A percentile compares a stretch with the other conserved stretches of the same genome.
Conservation (phyloP, 2,113 vertebrate species). For the Haliaeetus leucogaster region DNA sequence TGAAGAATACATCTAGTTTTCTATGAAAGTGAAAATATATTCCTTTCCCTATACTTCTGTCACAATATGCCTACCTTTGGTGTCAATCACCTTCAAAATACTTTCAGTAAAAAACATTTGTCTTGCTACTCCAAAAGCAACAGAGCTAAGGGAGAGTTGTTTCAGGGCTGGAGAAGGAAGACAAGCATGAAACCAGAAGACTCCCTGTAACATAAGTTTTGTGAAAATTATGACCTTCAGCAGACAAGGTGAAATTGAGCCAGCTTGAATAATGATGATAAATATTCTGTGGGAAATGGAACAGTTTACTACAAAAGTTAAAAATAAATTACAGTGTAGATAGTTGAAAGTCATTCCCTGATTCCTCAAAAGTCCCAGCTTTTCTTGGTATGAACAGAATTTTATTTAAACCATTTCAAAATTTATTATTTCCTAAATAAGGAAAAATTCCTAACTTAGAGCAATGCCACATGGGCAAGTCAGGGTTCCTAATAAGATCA, state of each 20-base stretch:
- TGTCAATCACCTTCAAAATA: neutral
- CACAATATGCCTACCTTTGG: neutral
- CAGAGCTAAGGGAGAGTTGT: neutral
- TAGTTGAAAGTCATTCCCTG: neutral
- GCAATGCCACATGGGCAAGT: accelerated
- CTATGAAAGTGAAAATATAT: neutral
- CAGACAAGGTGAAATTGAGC: neutral
- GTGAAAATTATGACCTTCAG: slow-evolving; percentile 17
- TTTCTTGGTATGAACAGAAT: neutral
- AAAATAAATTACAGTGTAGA: neutral
- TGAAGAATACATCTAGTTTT: neutral
- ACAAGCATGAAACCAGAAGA: neutral
- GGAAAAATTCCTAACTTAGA: neutral
- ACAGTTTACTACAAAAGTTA: neutral
- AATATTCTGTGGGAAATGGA: neutral
- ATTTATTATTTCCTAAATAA: neutral
- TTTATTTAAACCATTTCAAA: neutral
- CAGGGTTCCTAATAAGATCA: accelerated
- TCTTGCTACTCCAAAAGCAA: slow-evolving; percentile 1
- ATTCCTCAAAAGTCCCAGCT: neutral
- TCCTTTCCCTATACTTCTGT: neutral
- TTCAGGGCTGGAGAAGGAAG: neutral
- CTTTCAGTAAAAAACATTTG: neutral
- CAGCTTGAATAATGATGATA: neutral
- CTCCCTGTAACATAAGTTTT: neutral